Percentiles rank a stretch among this genome's conserved stretches.
phyloP scores from a whole-genome alignment of 1,140 invertebrate species.

The Hestina assimilis region DNA sequence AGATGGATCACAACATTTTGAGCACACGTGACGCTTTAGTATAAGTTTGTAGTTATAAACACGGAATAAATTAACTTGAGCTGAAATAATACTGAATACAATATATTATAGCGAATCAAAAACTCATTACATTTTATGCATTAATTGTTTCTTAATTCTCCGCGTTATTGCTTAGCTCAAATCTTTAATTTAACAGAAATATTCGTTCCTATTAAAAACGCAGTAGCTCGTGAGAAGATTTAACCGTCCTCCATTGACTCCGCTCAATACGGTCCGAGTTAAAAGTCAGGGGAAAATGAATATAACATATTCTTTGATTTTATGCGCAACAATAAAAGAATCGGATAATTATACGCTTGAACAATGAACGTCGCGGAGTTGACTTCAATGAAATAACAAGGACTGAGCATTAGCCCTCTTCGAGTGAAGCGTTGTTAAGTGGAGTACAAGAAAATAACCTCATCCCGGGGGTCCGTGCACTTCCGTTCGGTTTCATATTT shows the following conservation, averaged over 20 bases:
- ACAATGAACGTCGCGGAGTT: conserved; percentile 61
- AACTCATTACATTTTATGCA: too few relatives aligned
- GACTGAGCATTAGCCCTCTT: conserved; percentile 53
- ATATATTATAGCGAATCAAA: too few relatives aligned
- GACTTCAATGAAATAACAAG: conserved; percentile 45
- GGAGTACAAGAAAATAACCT: conserved; percentile 64
- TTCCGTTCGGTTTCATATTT: conserved; percentile 72
- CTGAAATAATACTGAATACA: too few relatives aligned
- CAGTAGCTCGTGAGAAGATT: conserved; percentile 69
- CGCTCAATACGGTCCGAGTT: conserved; percentile 55
- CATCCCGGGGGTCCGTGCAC: conserved; percentile 62
- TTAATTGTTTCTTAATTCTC: too few relatives aligned
- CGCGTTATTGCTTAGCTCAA: neutral
- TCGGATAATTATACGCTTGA: conserved; percentile 69
- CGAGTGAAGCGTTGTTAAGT: conserved; percentile 37
- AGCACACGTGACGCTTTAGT: too few relatives aligned
- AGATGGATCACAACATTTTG: too few relatives aligned
- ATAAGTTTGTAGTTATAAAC: too few relatives aligned
- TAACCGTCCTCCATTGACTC: conserved; percentile 65
- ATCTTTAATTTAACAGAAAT: neutral
- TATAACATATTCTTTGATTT: conserved; percentile 73
- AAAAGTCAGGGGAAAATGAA: conserved; percentile 69
- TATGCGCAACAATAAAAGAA: conserved; percentile 66
- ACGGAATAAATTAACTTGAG: too few relatives aligned
- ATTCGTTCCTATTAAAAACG: conserved; percentile 16